Base-by-base conservation (phyloP, 2,113 vertebrate genomes). In the Alectura lathami region DNA sequence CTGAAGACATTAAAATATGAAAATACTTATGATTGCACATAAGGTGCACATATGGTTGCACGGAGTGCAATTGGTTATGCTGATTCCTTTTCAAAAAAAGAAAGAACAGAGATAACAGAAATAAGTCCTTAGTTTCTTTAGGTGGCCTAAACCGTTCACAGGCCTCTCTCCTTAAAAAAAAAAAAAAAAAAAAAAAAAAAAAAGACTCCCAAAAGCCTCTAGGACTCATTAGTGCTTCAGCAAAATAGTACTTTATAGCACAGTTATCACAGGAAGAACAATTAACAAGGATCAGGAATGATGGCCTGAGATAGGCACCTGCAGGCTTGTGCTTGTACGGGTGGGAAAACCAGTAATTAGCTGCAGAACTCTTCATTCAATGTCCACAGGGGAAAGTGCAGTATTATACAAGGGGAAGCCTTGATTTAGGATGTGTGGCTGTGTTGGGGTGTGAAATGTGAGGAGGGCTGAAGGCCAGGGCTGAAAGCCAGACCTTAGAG, bases 391-490 rank as follows among this genome's bases (percentile, higher is more conserved):
- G 16, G 14, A 43, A 89, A 77, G 26, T 14, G 36, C 26, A 15
- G 10, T 27, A 24, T 36, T 43, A 22, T 23, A 48, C 7, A 54
- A 29, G 15, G 29, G 8, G 83, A 72, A 75, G 24, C 24, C 50
- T 70, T 48, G 50, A 30, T 79, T 47, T 74, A 83, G 43, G 67
- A 42, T 2, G 5, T 7, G 7, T 47, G 60, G 20, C 42, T 40
- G 21, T 14, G 9, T 5, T 48, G 0, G 11, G 51, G 1, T 3
- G 1, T 26, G 29, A 62, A 8, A 63, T 8, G 8, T 10, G 53
- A 36, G 29, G 13, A 36, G 8, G 3, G 3, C 42, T 67, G 29
- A 51, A 38, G 30, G 38, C 23, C 21, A 36, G 8, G 3, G 3
- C 42, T 67, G 29, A 51, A 38, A 27, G 38, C 23, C 21, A 64